Base-by-base conservation (phyloP, 2,113 vertebrate species). In the Dipodomys spectabilis region DNA sequence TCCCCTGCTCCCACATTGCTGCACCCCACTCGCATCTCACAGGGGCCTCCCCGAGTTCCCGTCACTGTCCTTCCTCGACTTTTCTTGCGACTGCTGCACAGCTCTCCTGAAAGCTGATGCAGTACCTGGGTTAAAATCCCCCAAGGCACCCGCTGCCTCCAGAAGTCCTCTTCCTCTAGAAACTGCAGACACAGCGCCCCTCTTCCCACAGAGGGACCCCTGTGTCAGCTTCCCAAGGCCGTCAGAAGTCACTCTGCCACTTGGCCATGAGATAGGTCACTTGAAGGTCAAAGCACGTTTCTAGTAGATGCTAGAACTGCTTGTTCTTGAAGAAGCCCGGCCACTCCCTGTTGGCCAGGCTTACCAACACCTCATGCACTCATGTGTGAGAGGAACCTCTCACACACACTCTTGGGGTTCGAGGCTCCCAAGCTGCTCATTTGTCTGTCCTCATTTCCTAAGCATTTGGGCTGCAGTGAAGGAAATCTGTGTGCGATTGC, bases 21-120 rank as follows among this genome's bases (percentile, higher is more conserved):
- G 4, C 0, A 0, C 9, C 19, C 19, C 79, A 0, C 3, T 35
- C n/a, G n/a, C 3, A 11, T 1, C 6, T 4, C 60, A 1, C 1
- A 8, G 74, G n/a, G 39, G 39, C 39, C 1, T 27, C 35, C 27
- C 5, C 0, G 12, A 13, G 23, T 23, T 64, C 27, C 53, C 9
- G 35, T 25, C 25, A 4, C 49, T 7, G 16, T n/a, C 10, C 2
- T 25, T 32, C 19, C 18, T 25, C 5, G 60, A 16, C 16, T 62
- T 22, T 2, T 6, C 22, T 78, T 53, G 22, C 57, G 39, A 60
- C 67, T 32, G 19, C 15, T 62, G 35, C 60, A 35, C 13, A 39
- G 73, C 1, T 45, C 13, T 28, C 7, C 71, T 74, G 7, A 32
- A 45, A 35, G 45, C 23, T 4, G 53, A 49, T 15, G 12, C 20